A percentile compares a stretch with the other conserved stretches of the same genome.
Conservation (phyloP, 2,888 invertebrate genomes). For the Diarsia rubi region DNA sequence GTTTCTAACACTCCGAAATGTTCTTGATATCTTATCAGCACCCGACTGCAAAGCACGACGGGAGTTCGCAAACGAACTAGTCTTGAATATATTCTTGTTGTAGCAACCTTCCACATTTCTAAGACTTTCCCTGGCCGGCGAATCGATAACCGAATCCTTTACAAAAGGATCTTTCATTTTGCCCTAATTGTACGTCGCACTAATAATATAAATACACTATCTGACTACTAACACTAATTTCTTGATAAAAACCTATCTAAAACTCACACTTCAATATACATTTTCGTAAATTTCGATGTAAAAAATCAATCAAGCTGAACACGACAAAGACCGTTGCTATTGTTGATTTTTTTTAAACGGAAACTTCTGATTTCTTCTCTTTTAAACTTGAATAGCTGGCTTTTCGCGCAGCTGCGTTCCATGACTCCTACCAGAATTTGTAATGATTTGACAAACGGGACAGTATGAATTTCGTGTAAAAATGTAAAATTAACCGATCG, state of each 20-base stretch:
- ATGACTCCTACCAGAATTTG: not conserved
- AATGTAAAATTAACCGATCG: too few relatives aligned
- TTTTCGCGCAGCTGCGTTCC: conserved; percentile 43
- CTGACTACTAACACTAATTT: conserved; percentile 41
- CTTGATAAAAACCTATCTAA: conserved; percentile 55
- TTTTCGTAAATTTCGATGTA: conserved; percentile 63
- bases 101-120: conserved; percentile 87
- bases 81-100: conserved; percentile 85
- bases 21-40: conserved; percentile 93
- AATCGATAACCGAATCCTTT: conserved; percentile 85
- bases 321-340: conserved; percentile 74
- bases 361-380: conserved; percentile 42
- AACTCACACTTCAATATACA: conserved; percentile 72
- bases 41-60: conserved; percentile 92
- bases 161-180: conserved; percentile 88
- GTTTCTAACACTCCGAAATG: conserved; percentile 92
- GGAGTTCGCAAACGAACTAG: conserved; percentile 91
- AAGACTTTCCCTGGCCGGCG: conserved; percentile 84
- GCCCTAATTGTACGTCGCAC: conserved; percentile 53
- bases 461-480: not conserved
- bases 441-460: not conserved
- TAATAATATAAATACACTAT: conserved; percentile 53
- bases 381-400: conserved; percentile 11
- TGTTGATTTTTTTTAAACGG: conserved; percentile 71
- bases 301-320: conserved; percentile 70